Evolutionary conservation across 2,888 invertebrate species (phyloP), one percentile per base, ranked within the genome.

Genomic region (Cryptops parisi): DNA sequence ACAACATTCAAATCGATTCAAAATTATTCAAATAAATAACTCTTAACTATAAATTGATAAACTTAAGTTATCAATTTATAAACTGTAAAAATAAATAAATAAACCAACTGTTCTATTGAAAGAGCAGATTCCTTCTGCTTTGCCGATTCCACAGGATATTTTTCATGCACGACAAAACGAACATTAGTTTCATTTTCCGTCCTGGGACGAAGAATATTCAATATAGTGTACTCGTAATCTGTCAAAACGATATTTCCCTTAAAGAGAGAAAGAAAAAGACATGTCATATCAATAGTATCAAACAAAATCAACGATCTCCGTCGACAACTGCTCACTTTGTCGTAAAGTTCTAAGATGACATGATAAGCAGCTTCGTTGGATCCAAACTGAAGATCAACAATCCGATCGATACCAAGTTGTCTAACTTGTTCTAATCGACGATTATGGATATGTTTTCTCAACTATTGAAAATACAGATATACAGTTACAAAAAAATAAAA

Each of bases 381-480:
- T 12, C 98, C 98, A 72, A 99, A 99, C 70, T 94, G 89, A 47
- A 99, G 71, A 70, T 94, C 87, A 15, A 99, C 78, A 47, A 98
- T 84, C 66, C 98, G 79, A 70, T 99, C 98, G 3, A 82, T 78
- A 1, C 97, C 97, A 0, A 98, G 69, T 71, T 97, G 96, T 2
- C 71, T 72, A 0, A 96, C 72, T 47, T 75, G 78, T 70, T 96
- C 96, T 2, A 98, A 71, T 2, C 98, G 79, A 67, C 96, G 91
- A 69, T 96, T 94, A 66, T 87, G 88, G 41, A 99, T 73, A 70
- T 98, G 98, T 71, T 99, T 99, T 50, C 98, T 75, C 67, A 98
- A 74, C 85, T 87, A 67, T 19, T 74, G 72, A 26, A 59, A 25
- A 47, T 6, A 38, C 39, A 22, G 15, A 33, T 24, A 26, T 48